Base-by-base conservation (phyloP, 2,797 vertebrate species). In the Esox lucius region DNA sequence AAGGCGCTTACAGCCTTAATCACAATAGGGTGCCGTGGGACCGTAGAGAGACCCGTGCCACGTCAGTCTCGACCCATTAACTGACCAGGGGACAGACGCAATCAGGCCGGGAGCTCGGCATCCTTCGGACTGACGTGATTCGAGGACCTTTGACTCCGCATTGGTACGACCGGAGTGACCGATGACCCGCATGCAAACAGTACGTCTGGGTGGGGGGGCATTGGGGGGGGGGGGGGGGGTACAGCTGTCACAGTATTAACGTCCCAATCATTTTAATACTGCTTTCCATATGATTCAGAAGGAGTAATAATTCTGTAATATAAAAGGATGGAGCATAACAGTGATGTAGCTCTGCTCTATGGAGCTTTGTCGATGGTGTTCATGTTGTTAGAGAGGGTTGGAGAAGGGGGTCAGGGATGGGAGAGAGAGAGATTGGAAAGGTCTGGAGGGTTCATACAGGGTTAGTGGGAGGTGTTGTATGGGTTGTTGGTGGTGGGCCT, bases 1-100 rank as follows among this genome's bases (percentile, higher is more conserved):
- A 92, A 93, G 91, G 91, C 91, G 93, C 89, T 93, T 93, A 93
- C 74, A 83, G 77, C 85, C 83, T 83, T 92, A 92, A 91, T 92
- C 89, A 91, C 91, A 92, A 89, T 89, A 84, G 84, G 84, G 85
- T 84, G 84, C 85, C 88, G 86, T 85, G 87, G 88, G 11, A 26
- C 82, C 81, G 82, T 78, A 84, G 85, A 82, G 77, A 81, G 83
- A 79, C 53, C 79, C 84, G 86, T 91, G 89, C 84, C 19, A 84
- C 78, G 90, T 76, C 2, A 7, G 90, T 83, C 86, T 53, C 35
- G 82, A 86, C 80, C 83, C 88, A 80, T 13, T 84, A 75, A 82
- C 86, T 79, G 75, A 80, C 71, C 81, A 80, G 24, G 19, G 35
- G n/a, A 15, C 67, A 9, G 35, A 35, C 33, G 4, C 33, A 12